A percentile compares a stretch with the other conserved stretches of the same genome.
These are phyloP conservation scores for Ooceraea biroi DNA, from an alignment of 1,140 invertebrate genomes.

Conservation along the genomic window DNA sequence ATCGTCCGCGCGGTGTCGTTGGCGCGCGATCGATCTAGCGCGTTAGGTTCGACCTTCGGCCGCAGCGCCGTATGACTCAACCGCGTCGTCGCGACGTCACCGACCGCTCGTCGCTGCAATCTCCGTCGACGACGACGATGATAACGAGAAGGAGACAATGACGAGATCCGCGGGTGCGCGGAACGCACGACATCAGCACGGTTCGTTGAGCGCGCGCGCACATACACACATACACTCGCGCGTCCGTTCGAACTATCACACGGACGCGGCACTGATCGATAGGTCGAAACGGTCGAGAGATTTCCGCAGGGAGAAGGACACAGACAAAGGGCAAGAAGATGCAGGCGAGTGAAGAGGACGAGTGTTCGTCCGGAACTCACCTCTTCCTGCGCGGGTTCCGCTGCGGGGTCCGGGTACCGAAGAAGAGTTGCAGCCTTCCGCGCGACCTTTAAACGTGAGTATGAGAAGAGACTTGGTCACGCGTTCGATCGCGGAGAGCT, in stretches of 20 bases:
- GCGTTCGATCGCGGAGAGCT: not conserved
- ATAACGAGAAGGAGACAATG: not conserved
- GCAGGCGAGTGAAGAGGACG: slow-evolving; percentile 9
- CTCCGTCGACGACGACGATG: not conserved
- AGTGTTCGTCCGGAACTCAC: slow-evolving; percentile 74
- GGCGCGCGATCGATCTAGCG: slow-evolving; percentile 50
- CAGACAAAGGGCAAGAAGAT: slow-evolving; percentile 1
- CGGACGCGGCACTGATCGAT: slow-evolving; percentile 48
- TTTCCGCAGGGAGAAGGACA: slow-evolving; percentile 16
- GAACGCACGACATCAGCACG: not conserved
- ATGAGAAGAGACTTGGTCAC: slow-evolving; percentile 32
- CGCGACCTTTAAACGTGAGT: slow-evolving; percentile 38
- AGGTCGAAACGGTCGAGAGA: slow-evolving; percentile 44
- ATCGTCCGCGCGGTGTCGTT: slow-evolving; percentile 36
- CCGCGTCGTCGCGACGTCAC: slow-evolving; percentile 33
- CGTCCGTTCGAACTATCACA: slow-evolving; percentile 14
- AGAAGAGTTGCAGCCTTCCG: slow-evolving; percentile 83
- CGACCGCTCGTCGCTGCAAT: slow-evolving; percentile 33
- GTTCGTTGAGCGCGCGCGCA: slow-evolving; percentile 24
- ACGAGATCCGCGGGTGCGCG: not conserved
- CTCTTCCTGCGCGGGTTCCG: slow-evolving; percentile 80
- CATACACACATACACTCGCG: not conserved
- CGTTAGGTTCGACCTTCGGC: slow-evolving; percentile 43
- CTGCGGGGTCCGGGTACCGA: slow-evolving; percentile 81
- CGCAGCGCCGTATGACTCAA: slow-evolving; percentile 49